Base-by-base conservation (phyloP, 2,888 invertebrate species). In the Rotaria sp. region DNA sequence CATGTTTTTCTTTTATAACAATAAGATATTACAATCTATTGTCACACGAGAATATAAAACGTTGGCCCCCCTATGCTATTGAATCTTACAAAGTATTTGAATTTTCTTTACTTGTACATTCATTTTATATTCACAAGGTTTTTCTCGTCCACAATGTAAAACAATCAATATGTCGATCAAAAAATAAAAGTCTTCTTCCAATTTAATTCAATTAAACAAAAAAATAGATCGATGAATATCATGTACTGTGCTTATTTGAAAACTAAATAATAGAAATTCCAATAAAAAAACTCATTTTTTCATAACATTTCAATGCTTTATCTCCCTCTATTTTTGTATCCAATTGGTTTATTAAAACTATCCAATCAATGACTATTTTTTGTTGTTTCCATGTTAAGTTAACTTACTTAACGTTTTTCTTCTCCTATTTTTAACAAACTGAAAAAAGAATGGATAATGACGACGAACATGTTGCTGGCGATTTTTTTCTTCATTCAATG, bases 121-220 rank as follows among this genome's bases (percentile, higher is more conserved):
- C 0, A 98, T 99, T 92, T 99, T 99, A 92, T 98, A 96, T 91
- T 99, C 98, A 80, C 98, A 97, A 45, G 99, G 93, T 90, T 99
- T 99, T 91, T 99, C 98, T 0, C 98, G 98, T 74, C 96, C 99
- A 48, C 98, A 94, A 92, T 99, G 99, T 41, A 99, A 93, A 0
- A 99, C n/a, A 93, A 0, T 99, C 99, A 88, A 99, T 97, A 91
- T 99, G 99, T 0, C 98, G 98, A 91, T 97, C 97, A 57, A 41
- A 41, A 3, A 41, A 41, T 41, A 41, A 41, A 41, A 5, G 8
- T 41, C 3, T 41, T 41, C 3, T 41, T 41, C 8, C 8, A 3
- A 5, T 41, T 41, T 41, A 41, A 41, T 41, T 5, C 3, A 41
- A 41, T 41, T 41, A 41, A 41, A 41, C 41, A 41, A 41, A n/a